These are phyloP conservation scores for Patiria miniata DNA, from an alignment of 35 echinoderm and acorn worm genomes.

Conservation along the genomic window DNA sequence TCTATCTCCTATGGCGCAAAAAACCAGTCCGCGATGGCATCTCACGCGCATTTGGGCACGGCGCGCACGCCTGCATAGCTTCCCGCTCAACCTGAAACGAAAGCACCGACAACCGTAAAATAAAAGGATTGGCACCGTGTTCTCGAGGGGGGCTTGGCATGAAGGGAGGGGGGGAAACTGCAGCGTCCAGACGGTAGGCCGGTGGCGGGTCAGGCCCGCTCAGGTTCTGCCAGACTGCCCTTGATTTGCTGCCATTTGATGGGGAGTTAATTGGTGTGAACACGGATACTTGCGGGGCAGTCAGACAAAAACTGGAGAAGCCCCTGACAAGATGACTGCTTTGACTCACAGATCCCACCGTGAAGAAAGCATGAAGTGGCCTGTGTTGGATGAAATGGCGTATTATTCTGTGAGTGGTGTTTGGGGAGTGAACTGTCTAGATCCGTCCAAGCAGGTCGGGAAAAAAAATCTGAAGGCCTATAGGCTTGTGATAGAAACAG, in stretches of 20 bases:
- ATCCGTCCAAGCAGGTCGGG: background rate
- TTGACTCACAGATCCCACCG: background rate
- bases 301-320: slow-evolving; percentile 6
- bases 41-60: slow-evolving; percentile 4
- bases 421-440: background rate
- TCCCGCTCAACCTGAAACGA: background rate
- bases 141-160: background rate
- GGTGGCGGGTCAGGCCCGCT: background rate
- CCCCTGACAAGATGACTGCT: background rate
- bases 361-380: background rate
- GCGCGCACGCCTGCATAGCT: background rate
- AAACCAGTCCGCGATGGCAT: slow-evolving; percentile 15
- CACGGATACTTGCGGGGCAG: background rate
- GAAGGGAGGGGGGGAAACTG: background rate
- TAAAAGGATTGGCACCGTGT: background rate
- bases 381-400: background rate
- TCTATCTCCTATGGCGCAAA: slow-evolving; percentile 6
- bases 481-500: background rate
- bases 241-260: slow-evolving; percentile 18
- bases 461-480: background rate
- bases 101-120: slow-evolving; percentile 15
- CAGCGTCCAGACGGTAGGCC: background rate
- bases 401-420: background rate
- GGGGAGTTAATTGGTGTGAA: slow-evolving; percentile 3
- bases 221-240: background rate